Evolutionary conservation across 2,888 invertebrate genomes (phyloP).

Genomic region (Epirrhoe tristata): DNA sequence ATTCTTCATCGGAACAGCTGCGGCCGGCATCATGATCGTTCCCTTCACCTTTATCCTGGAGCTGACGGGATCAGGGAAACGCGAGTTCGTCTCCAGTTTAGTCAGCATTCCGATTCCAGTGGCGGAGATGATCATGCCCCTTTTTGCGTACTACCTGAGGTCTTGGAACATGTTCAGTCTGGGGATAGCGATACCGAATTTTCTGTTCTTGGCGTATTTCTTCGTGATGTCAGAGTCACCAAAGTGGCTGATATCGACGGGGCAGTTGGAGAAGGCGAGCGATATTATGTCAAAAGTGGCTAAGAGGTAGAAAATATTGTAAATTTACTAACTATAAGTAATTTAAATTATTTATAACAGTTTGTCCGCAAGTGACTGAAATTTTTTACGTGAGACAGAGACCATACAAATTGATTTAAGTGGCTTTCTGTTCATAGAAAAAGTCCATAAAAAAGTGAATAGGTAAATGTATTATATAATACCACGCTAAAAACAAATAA

Average conservation of each 20-base stretch:
- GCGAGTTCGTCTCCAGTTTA: conserved; percentile 79
- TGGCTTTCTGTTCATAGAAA: too few species aligned
- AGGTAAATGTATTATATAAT: neutral
- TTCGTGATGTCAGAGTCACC: conserved; percentile 91
- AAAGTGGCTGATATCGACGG: conserved; percentile 90
- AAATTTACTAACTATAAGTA: too few species aligned
- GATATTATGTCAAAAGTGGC: conserved; percentile 86
- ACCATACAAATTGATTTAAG: too few species aligned
- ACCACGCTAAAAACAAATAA: neutral
- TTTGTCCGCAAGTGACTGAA: too few species aligned
- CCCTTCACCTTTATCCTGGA: conserved; percentile 87
- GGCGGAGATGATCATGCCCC: conserved; percentile 86
- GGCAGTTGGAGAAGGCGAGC: conserved; percentile 86
- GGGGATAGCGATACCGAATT: conserved; percentile 82
- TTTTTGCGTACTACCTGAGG: conserved; percentile 85
- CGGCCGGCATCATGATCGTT: conserved; percentile 91
- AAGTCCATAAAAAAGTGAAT: neutral
- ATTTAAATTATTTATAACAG: too few species aligned
- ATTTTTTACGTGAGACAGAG: too few species aligned
- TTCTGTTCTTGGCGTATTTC: conserved; percentile 85
- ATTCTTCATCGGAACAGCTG: conserved; percentile 88
- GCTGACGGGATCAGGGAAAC: conserved; percentile 77
- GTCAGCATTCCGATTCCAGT: conserved; percentile 87
- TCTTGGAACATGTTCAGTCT: conserved; percentile 87
- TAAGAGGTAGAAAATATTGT: conserved; percentile 50